Evolutionary conservation across 1,140 invertebrate species (phyloP), one percentile per base, ranked within the genome.

Genomic region (Ooceraea biroi): DNA sequence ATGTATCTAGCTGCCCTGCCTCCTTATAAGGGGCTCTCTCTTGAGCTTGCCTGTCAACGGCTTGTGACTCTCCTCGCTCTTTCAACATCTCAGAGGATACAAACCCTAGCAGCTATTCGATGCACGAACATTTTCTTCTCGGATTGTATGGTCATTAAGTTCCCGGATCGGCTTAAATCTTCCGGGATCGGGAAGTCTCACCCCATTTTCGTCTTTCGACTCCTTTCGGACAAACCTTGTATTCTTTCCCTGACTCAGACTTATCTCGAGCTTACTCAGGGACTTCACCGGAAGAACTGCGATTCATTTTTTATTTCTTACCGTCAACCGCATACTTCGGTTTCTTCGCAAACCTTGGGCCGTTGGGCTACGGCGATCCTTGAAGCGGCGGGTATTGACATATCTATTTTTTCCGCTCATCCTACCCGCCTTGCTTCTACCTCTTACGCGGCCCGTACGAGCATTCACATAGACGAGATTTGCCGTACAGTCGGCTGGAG

Each of bases 401-500:
- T 66, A 36, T 7, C 10, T 4, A 41, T 41, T 19, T 66, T 66
- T 66, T 19, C 25, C 1, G 27, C 63, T 3, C 63, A 66, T n/a
- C 44, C 63, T 19, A 66, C 17, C 7, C 27, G 63, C 7, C 25
- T 17, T n/a, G 63, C 63, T 3, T 36, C 63, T 5, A 66, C 63
- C 7, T 66, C 63, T 1, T 7, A 5, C 4, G 63, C 63, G 7
- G 36, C 25, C 7, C 5, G 7, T 14, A 30, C 14, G 44, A 36
- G 63, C 2, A 41, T 66, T 41, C 14, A n/a, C n/a, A 66, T 66
- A 36, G 41, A 66, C 10, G 41, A 27, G 8, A 66, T 66, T 41
- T 44, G 63, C 41, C 27, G 41, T 11, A 66, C 63, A 19, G 63
- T 36, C 10, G 63, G 63, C 17, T 66, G 63, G 36, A 36, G 27